A percentile compares a stretch with the other conserved stretches of the same genome.
These are phyloP conservation scores for Tachysurus fulvidraco DNA, from an alignment of 2,113 vertebrate genomes.

Conservation along the genomic window DNA sequence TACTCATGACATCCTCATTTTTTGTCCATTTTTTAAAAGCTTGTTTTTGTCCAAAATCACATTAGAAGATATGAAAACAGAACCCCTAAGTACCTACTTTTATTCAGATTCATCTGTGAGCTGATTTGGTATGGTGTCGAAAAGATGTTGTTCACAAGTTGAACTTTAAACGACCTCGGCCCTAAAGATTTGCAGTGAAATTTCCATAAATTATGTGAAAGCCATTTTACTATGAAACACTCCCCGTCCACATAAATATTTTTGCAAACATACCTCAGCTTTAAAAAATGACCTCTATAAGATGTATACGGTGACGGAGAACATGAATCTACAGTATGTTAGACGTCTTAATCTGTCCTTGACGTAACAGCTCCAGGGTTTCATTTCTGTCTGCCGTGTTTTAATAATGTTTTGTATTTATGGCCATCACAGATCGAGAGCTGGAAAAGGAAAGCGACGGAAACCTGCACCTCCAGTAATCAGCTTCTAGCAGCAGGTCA, in stretches of 20 bases:
- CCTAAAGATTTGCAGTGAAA: not conserved
- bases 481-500: constrained; percentile 80
- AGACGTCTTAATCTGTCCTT: constrained; percentile 1
- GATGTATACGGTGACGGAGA: not conserved
- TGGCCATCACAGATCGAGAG: constrained; percentile 75
- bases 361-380: not conserved
- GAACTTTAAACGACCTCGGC: not conserved
- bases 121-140: not conserved
- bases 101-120: not conserved
- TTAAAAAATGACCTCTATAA: not conserved
- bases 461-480: constrained; percentile 81
- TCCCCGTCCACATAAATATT: not conserved
- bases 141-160: not conserved
- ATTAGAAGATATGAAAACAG: not conserved
- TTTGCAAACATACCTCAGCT: not conserved
- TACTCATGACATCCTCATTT: not conserved
- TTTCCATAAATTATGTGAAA: constrained; percentile 3
- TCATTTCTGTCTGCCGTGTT: not conserved
- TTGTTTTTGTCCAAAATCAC: not conserved
- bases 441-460: constrained; percentile 79
- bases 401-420: not conserved
- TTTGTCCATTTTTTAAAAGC: not conserved
- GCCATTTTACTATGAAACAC: not conserved
- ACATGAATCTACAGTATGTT: not conserved
- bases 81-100: not conserved